phyloP scores from a whole-genome alignment of 2,888 invertebrate species.

The Microctonus brassicae region DNA sequence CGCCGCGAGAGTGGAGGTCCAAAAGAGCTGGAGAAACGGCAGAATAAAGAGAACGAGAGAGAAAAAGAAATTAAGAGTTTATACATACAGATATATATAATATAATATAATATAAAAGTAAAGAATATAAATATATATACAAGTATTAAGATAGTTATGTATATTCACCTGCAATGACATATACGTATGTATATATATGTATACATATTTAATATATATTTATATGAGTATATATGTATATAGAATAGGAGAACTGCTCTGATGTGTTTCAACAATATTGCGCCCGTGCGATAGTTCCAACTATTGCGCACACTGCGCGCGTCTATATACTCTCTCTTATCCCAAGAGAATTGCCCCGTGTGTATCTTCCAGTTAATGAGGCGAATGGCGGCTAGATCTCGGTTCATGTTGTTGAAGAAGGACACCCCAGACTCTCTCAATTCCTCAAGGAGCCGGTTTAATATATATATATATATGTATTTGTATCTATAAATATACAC shows the following conservation, averaged over 20 bases:
- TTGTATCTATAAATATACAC: too few species aligned
- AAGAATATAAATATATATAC: constrained; percentile 14
- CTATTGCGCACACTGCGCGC: neutral
- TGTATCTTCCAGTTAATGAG: constrained; percentile 57
- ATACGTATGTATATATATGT: neutral
- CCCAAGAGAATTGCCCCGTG: constrained; percentile 29
- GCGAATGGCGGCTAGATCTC: constrained; percentile 40
- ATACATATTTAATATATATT: constrained; percentile 11
- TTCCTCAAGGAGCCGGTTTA: constrained; percentile 25
- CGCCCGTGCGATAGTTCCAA: constrained; percentile 44
- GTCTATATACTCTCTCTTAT: constrained; percentile 40
- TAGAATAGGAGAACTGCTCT: constrained; percentile 45
- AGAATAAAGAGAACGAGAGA: constrained; percentile 5
- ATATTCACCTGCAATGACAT: constrained; percentile 35
- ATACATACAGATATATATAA: neutral
- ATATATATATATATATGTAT: too few species aligned
- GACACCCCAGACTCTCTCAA: constrained; percentile 6
- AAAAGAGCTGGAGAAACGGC: constrained; percentile 29
- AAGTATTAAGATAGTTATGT: constrained; percentile 31
- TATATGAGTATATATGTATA: too few species aligned
- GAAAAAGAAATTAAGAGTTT: constrained; percentile 29
- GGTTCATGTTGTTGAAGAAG: neutral
- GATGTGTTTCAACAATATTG: constrained; percentile 41
- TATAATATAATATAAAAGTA: too few species aligned
- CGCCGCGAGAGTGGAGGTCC: constrained; percentile 30